phyloP scores from a whole-genome alignment of 2,797 vertebrate species.

The Hippopotamyrus pictus region DNA sequence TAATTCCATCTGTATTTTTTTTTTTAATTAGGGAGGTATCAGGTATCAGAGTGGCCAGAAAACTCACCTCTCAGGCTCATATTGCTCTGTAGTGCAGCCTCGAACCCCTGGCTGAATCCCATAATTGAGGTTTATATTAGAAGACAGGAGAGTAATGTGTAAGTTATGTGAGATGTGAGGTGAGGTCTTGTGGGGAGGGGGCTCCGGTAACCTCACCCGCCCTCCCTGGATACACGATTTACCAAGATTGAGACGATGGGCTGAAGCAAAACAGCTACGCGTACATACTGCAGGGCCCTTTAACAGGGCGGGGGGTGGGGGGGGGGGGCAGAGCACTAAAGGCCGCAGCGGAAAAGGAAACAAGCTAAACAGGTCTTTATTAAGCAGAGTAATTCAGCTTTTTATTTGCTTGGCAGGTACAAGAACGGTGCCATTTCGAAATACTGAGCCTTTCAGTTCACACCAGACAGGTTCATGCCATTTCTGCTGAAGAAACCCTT shows the following conservation, averaged over 20 bases:
- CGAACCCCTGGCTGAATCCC: conserved; percentile 22
- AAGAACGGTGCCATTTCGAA: not conserved
- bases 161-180: conserved; percentile 51
- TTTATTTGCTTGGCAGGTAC: not conserved
- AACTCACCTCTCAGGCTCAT: conserved; percentile 24
- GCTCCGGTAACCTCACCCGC: conserved; percentile 59
- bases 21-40: conserved; percentile 17
- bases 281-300: conserved; percentile 62
- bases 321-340: conserved; percentile 30
- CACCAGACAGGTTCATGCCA: not conserved
- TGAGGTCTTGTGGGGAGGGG: conserved; percentile 55
- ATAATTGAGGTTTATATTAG: conserved; percentile 51
- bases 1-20: conserved; percentile 15
- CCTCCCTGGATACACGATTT: conserved; percentile 66
- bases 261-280: conserved; percentile 45
- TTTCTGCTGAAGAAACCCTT: not conserved
- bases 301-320: conserved; percentile 34
- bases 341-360: conserved; percentile 1
- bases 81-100: conserved; percentile 35
- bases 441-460: not conserved
- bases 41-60: conserved; percentile 24
- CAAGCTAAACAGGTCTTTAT: not conserved
- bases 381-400: not conserved
- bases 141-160: conserved; percentile 45
- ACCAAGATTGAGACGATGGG: conserved; percentile 57